Conservation (phyloP, 64 coral and sea anemone species). For the Anthopleura sola region DNA sequence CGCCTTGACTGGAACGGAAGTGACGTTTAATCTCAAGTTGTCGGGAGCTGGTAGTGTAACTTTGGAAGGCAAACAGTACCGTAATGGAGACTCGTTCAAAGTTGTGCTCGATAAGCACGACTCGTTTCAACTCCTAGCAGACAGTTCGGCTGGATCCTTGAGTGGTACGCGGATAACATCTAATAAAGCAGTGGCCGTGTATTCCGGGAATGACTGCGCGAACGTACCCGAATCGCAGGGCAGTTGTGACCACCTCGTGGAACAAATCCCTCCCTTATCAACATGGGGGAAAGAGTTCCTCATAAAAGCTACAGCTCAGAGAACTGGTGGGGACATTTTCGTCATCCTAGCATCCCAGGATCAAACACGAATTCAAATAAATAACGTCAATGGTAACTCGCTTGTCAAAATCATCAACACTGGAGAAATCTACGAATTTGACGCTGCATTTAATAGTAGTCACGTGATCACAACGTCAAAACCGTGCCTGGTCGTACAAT, state of each 20-base stretch:
- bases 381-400: not conserved
- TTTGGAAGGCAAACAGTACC: not conserved
- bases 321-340: slow-evolving; percentile 40
- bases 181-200: slow-evolving; percentile 68
- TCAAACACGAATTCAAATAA: slow-evolving; percentile 33
- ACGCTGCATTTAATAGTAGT: not conserved
- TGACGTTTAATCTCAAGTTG: slow-evolving; percentile 25
- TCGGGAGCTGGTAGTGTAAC: not conserved
- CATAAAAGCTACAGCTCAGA: slow-evolving; percentile 44
- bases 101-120: slow-evolving; percentile 32
- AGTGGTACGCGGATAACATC: slow-evolving; percentile 63
- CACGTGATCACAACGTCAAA: slow-evolving; percentile 43
- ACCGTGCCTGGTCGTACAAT: slow-evolving; percentile 74
- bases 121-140: slow-evolving; percentile 46
- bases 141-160: slow-evolving; percentile 10
- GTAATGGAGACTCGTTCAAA: slow-evolving; percentile 24
- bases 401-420: not conserved
- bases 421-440: slow-evolving; percentile 21
- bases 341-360: slow-evolving; percentile 56
- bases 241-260: slow-evolving; percentile 70
- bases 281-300: slow-evolving; percentile 69
- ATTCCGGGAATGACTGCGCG: slow-evolving; percentile 82
- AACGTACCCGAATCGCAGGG: slow-evolving; percentile 20
- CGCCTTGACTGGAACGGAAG: slow-evolving; percentile 20
- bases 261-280: slow-evolving; percentile 65